Evolutionary conservation across 2,888 invertebrate genomes (phyloP).

Genomic region (Drosophila yooni): DNA sequence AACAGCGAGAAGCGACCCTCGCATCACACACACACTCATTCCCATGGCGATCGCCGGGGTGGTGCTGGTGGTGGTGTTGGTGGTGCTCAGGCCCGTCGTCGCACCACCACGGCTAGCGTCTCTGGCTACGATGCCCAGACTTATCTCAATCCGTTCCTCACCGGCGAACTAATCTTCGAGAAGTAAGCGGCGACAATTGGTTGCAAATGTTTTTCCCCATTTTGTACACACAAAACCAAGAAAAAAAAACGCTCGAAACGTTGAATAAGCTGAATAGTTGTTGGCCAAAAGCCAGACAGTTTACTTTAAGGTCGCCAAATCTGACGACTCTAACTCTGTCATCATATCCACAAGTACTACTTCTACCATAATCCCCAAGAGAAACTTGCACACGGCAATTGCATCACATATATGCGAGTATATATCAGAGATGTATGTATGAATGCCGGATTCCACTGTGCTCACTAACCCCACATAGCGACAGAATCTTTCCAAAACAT

Average conservation of each 20-base stretch:
- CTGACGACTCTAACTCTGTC: slow-evolving; percentile 35
- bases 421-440: slow-evolving; percentile 24
- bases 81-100: slow-evolving; percentile 65
- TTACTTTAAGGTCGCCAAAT: slow-evolving; percentile 21
- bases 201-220: not conserved
- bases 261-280: slow-evolving; percentile 17
- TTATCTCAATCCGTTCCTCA: slow-evolving; percentile 82
- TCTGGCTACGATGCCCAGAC: slow-evolving; percentile 79
- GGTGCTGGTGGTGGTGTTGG: slow-evolving; percentile 13
- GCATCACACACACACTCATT: slow-evolving; percentile 72
- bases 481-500: not conserved
- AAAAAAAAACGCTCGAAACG: not conserved
- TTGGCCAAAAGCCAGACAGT: slow-evolving; percentile 46
- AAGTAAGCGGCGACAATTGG: slow-evolving; percentile 64
- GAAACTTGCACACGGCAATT: slow-evolving; percentile 12
- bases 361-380: slow-evolving; percentile 5
- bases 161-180: slow-evolving; percentile 82
- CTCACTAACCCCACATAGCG: not conserved
- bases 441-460: not conserved
- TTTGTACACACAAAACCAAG: not conserved
- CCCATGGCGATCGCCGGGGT: slow-evolving; percentile 62
- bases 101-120: slow-evolving; percentile 73
- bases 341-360: slow-evolving; percentile 19
- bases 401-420: slow-evolving; percentile 28
- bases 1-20: slow-evolving; percentile 78